Evolutionary conservation across 2,888 invertebrate genomes (phyloP).

Genomic region (Ochropleura plecta): DNA sequence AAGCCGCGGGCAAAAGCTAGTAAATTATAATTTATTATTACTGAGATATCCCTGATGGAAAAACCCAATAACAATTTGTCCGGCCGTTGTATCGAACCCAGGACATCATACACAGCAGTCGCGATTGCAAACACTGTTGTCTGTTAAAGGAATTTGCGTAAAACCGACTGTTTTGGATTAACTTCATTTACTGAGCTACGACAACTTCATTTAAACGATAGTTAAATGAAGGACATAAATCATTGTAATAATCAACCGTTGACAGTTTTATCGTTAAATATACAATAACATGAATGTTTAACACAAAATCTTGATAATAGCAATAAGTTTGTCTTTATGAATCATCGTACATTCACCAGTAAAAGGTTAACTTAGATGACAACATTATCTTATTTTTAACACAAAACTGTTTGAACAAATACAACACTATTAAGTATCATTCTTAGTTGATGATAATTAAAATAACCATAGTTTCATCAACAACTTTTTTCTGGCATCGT

Average conservation of each 20-base stretch:
- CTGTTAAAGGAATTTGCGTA: no score
- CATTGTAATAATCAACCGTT: not conserved
- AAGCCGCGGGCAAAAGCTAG: no score
- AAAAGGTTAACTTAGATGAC: conserved; percentile 51
- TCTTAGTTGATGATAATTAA: not conserved
- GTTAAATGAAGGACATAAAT: not conserved
- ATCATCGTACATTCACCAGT: conserved; percentile 22
- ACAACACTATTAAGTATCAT: not conserved
- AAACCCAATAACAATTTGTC: no score
- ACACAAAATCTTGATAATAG: conserved; percentile 11
- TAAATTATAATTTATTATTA: no score
- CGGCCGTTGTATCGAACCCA: no score
- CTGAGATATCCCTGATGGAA: no score
- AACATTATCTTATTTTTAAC: conserved; percentile 24
- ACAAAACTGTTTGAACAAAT: not conserved
- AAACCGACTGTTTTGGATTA: no score
- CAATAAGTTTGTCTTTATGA: conserved; percentile 23
- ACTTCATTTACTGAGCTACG: no score
- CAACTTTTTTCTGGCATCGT: no score
- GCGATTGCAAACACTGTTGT: no score
- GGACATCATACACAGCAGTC: no score
- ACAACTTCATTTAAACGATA: no score
- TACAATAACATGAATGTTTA: conserved; percentile 18
- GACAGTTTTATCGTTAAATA: conserved; percentile 3
- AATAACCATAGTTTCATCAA: not conserved